Evolutionary conservation across 2,797 vertebrate genomes (phyloP).

Genomic region (Poecilia gillii): DNA sequence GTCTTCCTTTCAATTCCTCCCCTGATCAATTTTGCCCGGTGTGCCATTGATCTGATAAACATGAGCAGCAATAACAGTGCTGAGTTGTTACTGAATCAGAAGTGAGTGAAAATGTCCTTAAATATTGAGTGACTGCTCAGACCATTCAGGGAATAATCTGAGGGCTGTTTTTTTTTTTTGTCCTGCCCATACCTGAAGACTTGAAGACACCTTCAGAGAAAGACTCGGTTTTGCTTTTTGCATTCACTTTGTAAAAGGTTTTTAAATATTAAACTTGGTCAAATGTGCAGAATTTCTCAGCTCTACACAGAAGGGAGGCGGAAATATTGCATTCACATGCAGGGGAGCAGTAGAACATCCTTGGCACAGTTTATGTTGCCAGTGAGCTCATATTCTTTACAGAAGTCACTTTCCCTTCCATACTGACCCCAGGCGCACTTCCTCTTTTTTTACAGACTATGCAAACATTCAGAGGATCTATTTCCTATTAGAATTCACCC

Average conservation of each 20-base stretch:
- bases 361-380: slow-evolving; percentile 50
- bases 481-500: slow-evolving; percentile 78
- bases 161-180: background rate
- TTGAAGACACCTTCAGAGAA: slow-evolving; percentile 2
- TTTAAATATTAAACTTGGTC: slow-evolving; percentile 27
- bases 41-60: slow-evolving; percentile 74
- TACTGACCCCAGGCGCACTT: background rate
- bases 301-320: slow-evolving; percentile 6
- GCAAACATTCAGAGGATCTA: slow-evolving; percentile 70
- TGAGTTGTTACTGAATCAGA: slow-evolving; percentile 73
- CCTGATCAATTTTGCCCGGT: slow-evolving; percentile 65
- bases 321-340: slow-evolving; percentile 31
- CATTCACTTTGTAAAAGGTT: slow-evolving; percentile 5
- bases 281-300: slow-evolving; percentile 35
- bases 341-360: slow-evolving; percentile 32
- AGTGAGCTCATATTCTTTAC: slow-evolving; percentile 61
- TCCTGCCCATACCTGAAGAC: slow-evolving; percentile 6
- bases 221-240: background rate
- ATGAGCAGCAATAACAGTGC: slow-evolving; percentile 61
- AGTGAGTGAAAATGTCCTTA: slow-evolving; percentile 65
- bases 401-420: slow-evolving; percentile 52
- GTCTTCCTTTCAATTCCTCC: slow-evolving; percentile 75
- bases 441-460: slow-evolving; percentile 44
- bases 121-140: slow-evolving; percentile 57
- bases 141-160: slow-evolving; percentile 54